Base-by-base conservation (phyloP, 2,113 vertebrate genomes). In the Gallinago jamesoni region DNA sequence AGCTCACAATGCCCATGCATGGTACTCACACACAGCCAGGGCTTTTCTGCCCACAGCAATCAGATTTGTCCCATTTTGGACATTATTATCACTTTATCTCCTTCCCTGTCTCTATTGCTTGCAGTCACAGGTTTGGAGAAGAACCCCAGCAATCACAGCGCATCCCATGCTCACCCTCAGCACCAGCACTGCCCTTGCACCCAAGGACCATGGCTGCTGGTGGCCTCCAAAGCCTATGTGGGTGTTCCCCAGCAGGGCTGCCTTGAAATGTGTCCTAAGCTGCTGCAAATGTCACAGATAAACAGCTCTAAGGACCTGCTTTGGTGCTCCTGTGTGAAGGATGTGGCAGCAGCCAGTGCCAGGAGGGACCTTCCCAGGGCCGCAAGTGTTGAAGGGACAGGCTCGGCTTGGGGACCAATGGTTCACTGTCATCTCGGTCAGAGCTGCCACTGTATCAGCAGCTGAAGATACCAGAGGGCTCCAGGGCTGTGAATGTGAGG, bases 331-430 rank as follows among this genome's bases (percentile, higher is more conserved):
- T 1, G 1, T 0, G 0, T 24, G 84, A 87, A 43, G 68, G 55
- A 57, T 53, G 41, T 23, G 56, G 55, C 39, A 68, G 39, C 2
- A 3, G 27, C 8, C 37, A 37, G 31, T 28, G 52, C 47, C 31
- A 53, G 77, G 22, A 41, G 35, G 10, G 31, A 63, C 43, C 37
- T 79, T 82, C 35, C 43, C 31, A 14, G 35, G 28, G 39, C 30
- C 74, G 60, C 0, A 0, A 89, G 55, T 1, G 1, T 22, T 47
- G 48, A 63, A 88, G 55, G 27, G 39, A 62, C 2, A 13, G 27
- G 33, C 33, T 73, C 0, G 0, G 80, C 24, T 9, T 4, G 10
- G 23, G 21, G n/a, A 73, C 19, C 50, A 3, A 10, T 22, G 21
- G 25, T 74, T 75, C 45, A 21, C 43, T 11, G 5, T n/a, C 2